phyloP scores from a whole-genome alignment of 2,797 vertebrate genomes.

The Ciconia nigra region DNA sequence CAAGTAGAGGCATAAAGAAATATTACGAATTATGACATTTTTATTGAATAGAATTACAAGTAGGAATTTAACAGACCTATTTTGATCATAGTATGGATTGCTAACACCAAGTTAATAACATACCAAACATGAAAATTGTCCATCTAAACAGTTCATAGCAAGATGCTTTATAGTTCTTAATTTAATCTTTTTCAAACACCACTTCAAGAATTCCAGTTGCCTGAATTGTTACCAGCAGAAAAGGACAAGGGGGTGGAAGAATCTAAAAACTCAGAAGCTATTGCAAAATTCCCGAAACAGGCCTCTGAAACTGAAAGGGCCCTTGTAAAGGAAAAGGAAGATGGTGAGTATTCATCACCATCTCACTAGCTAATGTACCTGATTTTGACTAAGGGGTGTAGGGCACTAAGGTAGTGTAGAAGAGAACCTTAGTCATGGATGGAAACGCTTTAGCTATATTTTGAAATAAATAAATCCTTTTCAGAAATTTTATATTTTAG shows the following conservation, averaged over 20 bases:
- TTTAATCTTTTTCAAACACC: background rate
- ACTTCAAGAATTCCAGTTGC: conserved; percentile 23
- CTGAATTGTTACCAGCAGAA: background rate
- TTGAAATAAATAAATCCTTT: background rate
- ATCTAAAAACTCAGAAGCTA: background rate
- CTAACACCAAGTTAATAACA: background rate
- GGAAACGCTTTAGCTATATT: background rate
- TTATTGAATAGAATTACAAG: background rate
- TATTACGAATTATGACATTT: background rate
- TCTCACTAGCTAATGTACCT: background rate
- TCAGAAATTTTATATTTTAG: background rate
- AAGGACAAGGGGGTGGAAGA: background rate
- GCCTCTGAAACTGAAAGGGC: background rate
- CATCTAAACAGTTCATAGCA: background rate
- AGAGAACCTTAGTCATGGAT: background rate
- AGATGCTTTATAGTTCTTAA: background rate
- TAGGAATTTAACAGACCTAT: background rate
- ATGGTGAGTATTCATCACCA: background rate
- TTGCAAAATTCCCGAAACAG: background rate
- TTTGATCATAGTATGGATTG: background rate
- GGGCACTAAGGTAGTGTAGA: background rate
- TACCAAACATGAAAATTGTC: background rate
- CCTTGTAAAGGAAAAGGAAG: background rate
- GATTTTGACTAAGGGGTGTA: background rate
- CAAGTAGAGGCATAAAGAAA: background rate